Evolutionary conservation across 2,888 invertebrate species (phyloP).

Genomic region (Lottia gigantea): DNA sequence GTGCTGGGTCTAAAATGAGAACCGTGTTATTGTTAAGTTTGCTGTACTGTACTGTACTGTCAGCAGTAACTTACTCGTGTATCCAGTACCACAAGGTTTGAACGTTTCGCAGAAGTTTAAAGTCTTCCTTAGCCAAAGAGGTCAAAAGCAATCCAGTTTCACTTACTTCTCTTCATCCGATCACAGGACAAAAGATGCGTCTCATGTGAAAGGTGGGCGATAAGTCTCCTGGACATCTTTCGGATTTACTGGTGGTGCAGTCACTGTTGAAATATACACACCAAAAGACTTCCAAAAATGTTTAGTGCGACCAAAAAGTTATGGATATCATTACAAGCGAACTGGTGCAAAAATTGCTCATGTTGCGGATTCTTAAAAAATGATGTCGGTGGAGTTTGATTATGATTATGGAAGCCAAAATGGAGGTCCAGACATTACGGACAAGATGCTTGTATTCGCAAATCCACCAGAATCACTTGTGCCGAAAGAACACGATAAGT

Average conservation of each 20-base stretch:
- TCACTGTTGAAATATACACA: slow-evolving; percentile 26
- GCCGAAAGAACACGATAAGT: slow-evolving; percentile 16
- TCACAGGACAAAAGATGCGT: slow-evolving; percentile 12
- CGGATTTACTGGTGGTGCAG: slow-evolving; percentile 22
- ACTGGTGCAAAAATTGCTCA: slow-evolving; percentile 23
- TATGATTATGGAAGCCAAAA: slow-evolving; percentile 21
- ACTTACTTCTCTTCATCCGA: slow-evolving; percentile 22
- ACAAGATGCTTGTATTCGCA: slow-evolving; percentile 30
- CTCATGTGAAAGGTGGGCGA: slow-evolving; percentile 15
- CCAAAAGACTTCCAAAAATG: slow-evolving; percentile 26
- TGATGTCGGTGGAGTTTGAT: slow-evolving; percentile 33
- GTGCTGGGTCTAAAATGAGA: no score
- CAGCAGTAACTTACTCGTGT: not conserved
- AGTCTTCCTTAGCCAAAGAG: slow-evolving; percentile 17
- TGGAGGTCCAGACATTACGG: slow-evolving; percentile 21
- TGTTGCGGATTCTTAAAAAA: slow-evolving; percentile 16
- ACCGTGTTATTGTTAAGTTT: no score
- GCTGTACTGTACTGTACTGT: not conserved
- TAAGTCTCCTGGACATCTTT: slow-evolving; percentile 32
- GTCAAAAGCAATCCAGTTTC: slow-evolving; percentile 2
- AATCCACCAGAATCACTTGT: slow-evolving; percentile 25
- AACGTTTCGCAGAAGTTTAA: slow-evolving; percentile 16
- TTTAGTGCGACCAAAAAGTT: slow-evolving; percentile 25
- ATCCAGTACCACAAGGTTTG: slow-evolving; percentile 11
- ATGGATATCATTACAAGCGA: slow-evolving; percentile 20